phyloP scores from a whole-genome alignment of 2,888 invertebrate species.

The Drosophila pseudotakahashii region DNA sequence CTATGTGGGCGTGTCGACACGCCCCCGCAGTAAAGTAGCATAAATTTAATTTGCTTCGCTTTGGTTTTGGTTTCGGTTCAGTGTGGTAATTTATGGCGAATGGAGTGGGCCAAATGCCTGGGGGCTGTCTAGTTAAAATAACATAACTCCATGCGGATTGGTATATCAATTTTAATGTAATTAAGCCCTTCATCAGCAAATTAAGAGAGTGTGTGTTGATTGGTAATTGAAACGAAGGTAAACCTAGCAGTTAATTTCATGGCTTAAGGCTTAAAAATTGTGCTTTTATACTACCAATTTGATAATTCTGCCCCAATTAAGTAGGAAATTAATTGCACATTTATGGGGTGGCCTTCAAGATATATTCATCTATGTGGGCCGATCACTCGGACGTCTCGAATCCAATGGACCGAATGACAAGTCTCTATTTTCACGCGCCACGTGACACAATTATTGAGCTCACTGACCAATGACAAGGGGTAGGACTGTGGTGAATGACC shows the following conservation, averaged over 20 bases:
- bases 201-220: not conserved
- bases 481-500: constrained; percentile 16
- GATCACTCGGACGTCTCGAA: constrained; percentile 27
- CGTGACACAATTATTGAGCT: constrained; percentile 64
- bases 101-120: constrained; percentile 7
- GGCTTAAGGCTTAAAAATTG: too few relatives aligned
- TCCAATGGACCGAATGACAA: constrained; percentile 47
- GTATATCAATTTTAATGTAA: constrained; percentile 15
- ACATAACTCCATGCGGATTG: constrained; percentile 17
- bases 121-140: constrained; percentile 26
- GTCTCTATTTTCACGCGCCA: constrained; percentile 62
- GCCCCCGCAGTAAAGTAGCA: constrained; percentile 30
- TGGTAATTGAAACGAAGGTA: not conserved
- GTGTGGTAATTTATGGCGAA: constrained; percentile 18
- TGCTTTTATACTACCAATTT: too few relatives aligned
- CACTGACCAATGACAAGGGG: constrained; percentile 30
- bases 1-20: constrained; percentile 36
- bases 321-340: too few relatives aligned
- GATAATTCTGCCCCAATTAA: too few relatives aligned
- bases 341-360: not conserved
- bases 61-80: constrained; percentile 4
- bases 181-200: constrained; percentile 17
- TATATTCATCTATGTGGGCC: constrained; percentile 1
- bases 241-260: too few relatives aligned
- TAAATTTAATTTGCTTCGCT: constrained; percentile 36